Base-by-base conservation (phyloP, 2,113 vertebrate species). In the Acinonyx jubatus region DNA sequence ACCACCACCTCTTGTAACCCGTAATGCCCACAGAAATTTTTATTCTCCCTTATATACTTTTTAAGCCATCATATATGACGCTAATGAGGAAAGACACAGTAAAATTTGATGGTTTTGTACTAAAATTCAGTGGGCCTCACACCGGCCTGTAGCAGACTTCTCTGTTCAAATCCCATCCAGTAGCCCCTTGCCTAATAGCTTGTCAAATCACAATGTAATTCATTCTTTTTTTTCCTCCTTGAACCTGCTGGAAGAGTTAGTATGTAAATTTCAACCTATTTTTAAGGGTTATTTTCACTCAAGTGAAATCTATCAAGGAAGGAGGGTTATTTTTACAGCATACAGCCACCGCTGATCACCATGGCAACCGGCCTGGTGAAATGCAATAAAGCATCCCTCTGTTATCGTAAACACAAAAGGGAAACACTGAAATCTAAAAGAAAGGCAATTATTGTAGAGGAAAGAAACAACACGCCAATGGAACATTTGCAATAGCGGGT, bases 221-320 rank as follows among this genome's bases (percentile, higher is more conserved):
- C 97, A 97, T 98, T 97, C 93, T 97, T 7, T 1, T 88, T 52
- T 23, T n/a, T 4, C 48, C 61, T 57, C 89, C 92, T 97, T 95
- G 97, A 98, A 98, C 98, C 98, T 98, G 97, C 98, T 97, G 93
- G 97, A 98, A 98, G 98, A 98, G 98, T 99, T 98, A 98, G 98
- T 99, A 99, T 99, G 99, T 99, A 99, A 99, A 99, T 99, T 99
- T 98, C 99, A 99, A 98, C 99, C 99, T 99, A 99, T 99, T 99
- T 99, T 99, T 99, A 99, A 99, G 99, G 98, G 99, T 99, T 99
- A 98, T 99, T 99, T 99, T 99, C 99, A 99, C 98, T 99, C 99
- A 98, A 99, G 99, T 98, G 99, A 99, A 99, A 99, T 99, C 98
- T 99, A 99, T 99, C 99, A 99, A 98, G 98, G 98, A 98, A 99